Evolutionary conservation across 1,140 invertebrate species (phyloP), one percentile per base, ranked within the genome.

Genomic region (Lutraria rhynchaena): DNA sequence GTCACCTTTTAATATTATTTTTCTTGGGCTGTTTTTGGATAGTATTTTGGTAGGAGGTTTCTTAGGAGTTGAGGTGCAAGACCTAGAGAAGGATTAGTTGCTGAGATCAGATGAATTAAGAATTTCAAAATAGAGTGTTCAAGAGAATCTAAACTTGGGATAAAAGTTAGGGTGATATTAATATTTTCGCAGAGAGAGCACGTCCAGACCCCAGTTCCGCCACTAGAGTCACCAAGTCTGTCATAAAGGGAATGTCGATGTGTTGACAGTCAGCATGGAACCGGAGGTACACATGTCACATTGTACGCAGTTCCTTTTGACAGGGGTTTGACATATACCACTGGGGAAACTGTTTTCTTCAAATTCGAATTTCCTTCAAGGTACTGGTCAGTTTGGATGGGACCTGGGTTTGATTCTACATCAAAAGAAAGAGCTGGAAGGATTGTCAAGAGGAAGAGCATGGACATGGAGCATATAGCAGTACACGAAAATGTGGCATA

Each of bases 301-400:
- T 33, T 51, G 33, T 1, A 53, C 46, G 29, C 67, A 70, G 17
- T 7, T 13, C 67, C 41, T 51, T 3, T 41, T 31, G 7, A 70
- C 67, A 53, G 46, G 67, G 17, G 41, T 51, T 51, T 70, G 44
- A 53, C 67, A 70, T 3, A 17, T 70, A 7, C 67, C 67, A 70
- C 67, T 51, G 15, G 67, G 37, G 49, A 70, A 70, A n/a, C n/a
- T n/a, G n/a, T n/a, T n/a, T n/a, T n/a, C n/a, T n/a, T n/a, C 4
- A 70, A 41, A 7, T 41, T 53, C 3, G 67, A 70, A 22, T 70
- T 70, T 7, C 67, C 67, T 51, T 70, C 67, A 4, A 70, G 67
- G 44, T 70, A 70, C 31, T 70, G 33, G 2, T 53, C 27, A 29
- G 67, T 27, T 53, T 51, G 41, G 24, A 53, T 29, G 3, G 67